phyloP scores from a whole-genome alignment of 2,797 vertebrate genomes.

The Clangula hyemalis region DNA sequence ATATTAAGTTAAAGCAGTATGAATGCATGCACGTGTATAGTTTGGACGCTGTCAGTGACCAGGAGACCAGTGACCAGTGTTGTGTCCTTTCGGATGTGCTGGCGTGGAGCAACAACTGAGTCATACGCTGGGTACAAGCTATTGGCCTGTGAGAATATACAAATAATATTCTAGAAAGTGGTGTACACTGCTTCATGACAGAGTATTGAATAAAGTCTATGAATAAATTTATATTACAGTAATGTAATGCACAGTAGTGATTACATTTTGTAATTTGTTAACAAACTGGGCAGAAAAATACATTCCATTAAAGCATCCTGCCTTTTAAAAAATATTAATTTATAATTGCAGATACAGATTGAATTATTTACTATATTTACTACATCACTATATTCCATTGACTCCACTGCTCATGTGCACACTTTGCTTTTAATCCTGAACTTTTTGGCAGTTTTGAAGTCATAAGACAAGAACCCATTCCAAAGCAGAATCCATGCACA shows the following conservation, averaged over 20 bases:
- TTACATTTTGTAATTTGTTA: background rate
- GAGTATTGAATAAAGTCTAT: background rate
- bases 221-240: background rate
- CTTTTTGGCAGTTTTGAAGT: background rate
- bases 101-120: conserved; percentile 96
- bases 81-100: conserved; percentile 85
- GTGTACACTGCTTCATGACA: conserved; percentile 81
- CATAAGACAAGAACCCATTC: background rate
- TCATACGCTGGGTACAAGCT: conserved; percentile 97
- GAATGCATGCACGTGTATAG: background rate
- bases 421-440: conserved; percentile 24
- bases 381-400: background rate
- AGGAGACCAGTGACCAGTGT: background rate
- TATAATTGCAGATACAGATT: background rate
- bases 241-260: background rate
- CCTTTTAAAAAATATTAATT: background rate
- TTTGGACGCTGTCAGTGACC: background rate
- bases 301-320: background rate
- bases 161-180: conserved; percentile 95
- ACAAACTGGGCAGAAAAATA: background rate
- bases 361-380: background rate
- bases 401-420: conserved; percentile 5
- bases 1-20: background rate
- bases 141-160: conserved; percentile 96
- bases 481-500: background rate